Conservation (phyloP, 1,140 invertebrate genomes). For the Drosophila melanica region DNA sequence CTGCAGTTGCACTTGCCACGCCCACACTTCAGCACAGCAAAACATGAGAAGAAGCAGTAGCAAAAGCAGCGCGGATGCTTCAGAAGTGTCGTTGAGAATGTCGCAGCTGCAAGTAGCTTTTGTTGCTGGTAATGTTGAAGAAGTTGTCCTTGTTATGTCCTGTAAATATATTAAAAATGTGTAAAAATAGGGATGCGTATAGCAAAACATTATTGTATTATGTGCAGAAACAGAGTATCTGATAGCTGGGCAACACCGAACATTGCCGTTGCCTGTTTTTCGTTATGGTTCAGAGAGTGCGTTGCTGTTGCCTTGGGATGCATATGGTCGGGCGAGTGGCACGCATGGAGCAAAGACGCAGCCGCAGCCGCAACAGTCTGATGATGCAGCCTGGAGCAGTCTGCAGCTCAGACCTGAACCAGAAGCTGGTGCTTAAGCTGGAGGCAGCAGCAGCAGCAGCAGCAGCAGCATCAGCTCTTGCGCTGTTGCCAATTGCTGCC, state of each 20-base stretch:
- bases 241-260: too few relatives aligned
- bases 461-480: conserved; percentile 23
- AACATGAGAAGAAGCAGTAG: not conserved
- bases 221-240: too few relatives aligned
- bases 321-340: not conserved
- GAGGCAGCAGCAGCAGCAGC: not conserved
- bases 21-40: conserved; percentile 4
- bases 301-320: conserved; percentile 26
- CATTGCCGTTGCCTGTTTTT: conserved; percentile 13
- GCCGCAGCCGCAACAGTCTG: conserved; percentile 9
- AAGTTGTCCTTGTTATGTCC: not conserved
- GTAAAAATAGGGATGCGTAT: too few relatives aligned
- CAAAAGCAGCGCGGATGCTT: conserved; percentile 4
- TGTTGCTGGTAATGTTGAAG: conserved; percentile 1
- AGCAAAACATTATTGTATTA: too few relatives aligned
- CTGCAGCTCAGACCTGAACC: conserved; percentile 1
- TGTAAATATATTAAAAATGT: too few relatives aligned
- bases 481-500: conserved; percentile 77
- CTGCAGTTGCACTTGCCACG: conserved; percentile 4
- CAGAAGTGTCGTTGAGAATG: conserved; percentile 38
- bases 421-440: not conserved
- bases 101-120: conserved; percentile 26
- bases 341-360: conserved; percentile 10
- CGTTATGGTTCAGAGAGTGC: conserved; percentile 66
- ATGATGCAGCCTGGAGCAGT: not conserved